Percentiles rank a stretch among this genome's conserved stretches.
Conservation (phyloP, 2,888 invertebrate genomes). For the Dicyrtoma fusca region DNA sequence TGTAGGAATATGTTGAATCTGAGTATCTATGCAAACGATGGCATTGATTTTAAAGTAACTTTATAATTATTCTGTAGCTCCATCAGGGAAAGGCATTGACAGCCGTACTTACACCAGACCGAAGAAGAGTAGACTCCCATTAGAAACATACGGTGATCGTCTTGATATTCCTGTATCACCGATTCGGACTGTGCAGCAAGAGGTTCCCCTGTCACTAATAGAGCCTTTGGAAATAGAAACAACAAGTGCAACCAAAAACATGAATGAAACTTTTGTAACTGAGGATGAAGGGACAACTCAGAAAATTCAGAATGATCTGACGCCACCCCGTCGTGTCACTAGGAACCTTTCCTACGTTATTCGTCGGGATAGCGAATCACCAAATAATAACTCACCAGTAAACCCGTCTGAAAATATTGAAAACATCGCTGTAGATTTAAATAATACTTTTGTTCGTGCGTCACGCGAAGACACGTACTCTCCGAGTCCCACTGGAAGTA, state of each 20-base stretch:
- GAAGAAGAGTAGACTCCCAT: conserved; percentile 44
- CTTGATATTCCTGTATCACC: conserved; percentile 37
- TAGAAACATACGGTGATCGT: conserved; percentile 30
- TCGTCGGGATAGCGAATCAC: conserved; percentile 45
- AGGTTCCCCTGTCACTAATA: background rate
- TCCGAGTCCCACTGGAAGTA: conserved; percentile 38
- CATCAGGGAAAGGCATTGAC: conserved; percentile 42
- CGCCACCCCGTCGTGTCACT: conserved; percentile 42
- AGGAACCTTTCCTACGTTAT: conserved; percentile 50
- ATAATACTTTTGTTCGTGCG: conserved; percentile 27
- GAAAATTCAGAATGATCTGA: conserved; percentile 6
- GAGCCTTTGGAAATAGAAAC: conserved; percentile 21
- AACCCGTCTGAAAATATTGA: conserved; percentile 24
- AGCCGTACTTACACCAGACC: conserved; percentile 50
- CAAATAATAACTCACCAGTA: conserved; percentile 42
- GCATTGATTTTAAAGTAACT: no score
- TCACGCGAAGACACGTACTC: conserved; percentile 35
- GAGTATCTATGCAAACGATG: no score
- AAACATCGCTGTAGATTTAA: conserved; percentile 18
- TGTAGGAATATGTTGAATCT: no score
- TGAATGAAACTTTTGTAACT: conserved; percentile 48
- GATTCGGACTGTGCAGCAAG: conserved; percentile 13
- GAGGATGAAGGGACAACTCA: conserved; percentile 15
- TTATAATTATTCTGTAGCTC: conserved; percentile 3
- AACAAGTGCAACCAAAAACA: conserved; percentile 33